Evolutionary conservation across 1,140 invertebrate species (phyloP), one percentile per base, ranked within the genome.

Genomic region (Aleiodes sp.): DNA sequence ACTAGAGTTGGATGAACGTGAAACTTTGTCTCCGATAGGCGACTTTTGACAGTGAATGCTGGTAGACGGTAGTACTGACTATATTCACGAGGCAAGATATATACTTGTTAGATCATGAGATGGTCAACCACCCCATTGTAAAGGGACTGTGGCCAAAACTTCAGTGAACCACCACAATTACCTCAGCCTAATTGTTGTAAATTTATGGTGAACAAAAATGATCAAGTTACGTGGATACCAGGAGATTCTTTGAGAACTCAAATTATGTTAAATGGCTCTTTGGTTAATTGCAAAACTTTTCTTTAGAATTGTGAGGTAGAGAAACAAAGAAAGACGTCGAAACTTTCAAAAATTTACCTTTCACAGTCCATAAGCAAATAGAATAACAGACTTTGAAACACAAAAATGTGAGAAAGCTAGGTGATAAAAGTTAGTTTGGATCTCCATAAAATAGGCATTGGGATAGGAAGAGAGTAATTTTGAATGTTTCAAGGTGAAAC

Each of bases 11-110:
- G 37, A 37, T 39, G 31, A 62, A 24, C 2, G 46, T 10, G 37
- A 62, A 62, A 62, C 60, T 61, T 61, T 4, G 14, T 37, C 60
- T n/a, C 24, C 60, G 33, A 37, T 62, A 37, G 60, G 33, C 60
- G 19, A 62, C 60, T 52, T 52, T 52, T 52, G 46, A 52, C 19
- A 16, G 46, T 52, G 19, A 21, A 24, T 4, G 21, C 46, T 21
- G n/a, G 0, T 4, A 52, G 46, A 52, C 26, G 26, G 1, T 52
- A 2, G 19, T 52, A n/a, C n/a, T n/a, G n/a, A n/a, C 19, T 21
- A 52, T 52, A 24, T 26, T 52, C 46, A n/a, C 1, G 16, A 24
- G 21, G 26, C 19, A 52, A 52, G 16, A 24, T 24, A 52, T 52
- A 52, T 52, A 52, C 16, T 24, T 9, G 19, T 52, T 52, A 52